A percentile compares a stretch with the other conserved stretches of the same genome.
phyloP scores from a whole-genome alignment of 2,797 vertebrate genomes.

The Hylomyscus alleni region DNA sequence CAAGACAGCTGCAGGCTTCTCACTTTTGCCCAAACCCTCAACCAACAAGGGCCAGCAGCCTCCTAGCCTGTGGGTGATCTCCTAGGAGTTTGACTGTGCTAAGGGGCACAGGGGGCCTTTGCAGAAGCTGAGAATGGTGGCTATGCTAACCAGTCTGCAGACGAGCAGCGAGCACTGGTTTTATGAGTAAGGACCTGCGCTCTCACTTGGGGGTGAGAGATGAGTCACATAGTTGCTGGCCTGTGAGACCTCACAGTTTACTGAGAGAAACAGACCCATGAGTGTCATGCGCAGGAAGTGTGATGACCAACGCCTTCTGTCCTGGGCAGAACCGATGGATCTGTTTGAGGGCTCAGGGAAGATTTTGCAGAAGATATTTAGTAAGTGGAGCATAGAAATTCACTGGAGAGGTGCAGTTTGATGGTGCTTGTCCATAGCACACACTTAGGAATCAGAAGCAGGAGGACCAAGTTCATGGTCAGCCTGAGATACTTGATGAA shows the following conservation, averaged over 20 bases:
- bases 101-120: conserved; percentile 24
- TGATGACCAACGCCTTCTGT: conserved; percentile 20
- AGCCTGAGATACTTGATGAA: neutral
- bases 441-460: neutral
- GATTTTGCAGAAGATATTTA: conserved; percentile 12
- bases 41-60: neutral
- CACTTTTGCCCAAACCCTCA: neutral
- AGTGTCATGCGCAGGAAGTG: conserved; percentile 1
- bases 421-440: too few relatives aligned
- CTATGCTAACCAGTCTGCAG: neutral
- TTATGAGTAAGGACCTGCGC: conserved; percentile 62
- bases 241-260: conserved; percentile 67
- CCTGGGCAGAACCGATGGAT: neutral
- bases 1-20: conserved; percentile 60
- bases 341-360: neutral
- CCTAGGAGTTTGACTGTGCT: neutral
- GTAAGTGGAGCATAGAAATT: conserved; percentile 33
- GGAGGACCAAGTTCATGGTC: neutral
- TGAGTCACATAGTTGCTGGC: conserved; percentile 74
- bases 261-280: conserved; percentile 63
- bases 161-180: conserved; percentile 3
- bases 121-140: neutral
- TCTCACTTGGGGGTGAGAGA: conserved; percentile 30
- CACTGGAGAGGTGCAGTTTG: neutral
- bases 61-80: neutral